phyloP scores from a whole-genome alignment of 2,888 invertebrate species.

The Maniola hyperantus region DNA sequence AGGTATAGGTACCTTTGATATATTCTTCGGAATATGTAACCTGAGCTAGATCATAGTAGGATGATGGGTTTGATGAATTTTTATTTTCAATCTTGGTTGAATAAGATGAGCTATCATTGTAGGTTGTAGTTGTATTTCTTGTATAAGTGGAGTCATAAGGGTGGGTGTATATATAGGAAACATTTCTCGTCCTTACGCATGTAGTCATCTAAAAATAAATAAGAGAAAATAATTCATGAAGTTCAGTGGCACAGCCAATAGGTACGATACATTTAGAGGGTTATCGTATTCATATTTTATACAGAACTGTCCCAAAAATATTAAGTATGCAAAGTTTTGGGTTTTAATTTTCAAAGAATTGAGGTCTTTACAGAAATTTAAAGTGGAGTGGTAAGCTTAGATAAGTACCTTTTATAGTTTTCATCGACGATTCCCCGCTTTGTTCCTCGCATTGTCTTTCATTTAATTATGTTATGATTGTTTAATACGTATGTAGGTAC shows the following conservation, averaged over 20 bases:
- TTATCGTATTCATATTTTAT: no score
- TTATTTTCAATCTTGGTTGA: slow-evolving; percentile 1
- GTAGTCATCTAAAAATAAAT: slow-evolving; percentile 8
- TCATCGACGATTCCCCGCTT: no score
- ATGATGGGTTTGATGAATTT: slow-evolving; percentile 2
- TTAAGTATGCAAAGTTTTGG: no score
- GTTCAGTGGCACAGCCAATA: neutral
- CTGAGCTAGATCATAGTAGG: neutral
- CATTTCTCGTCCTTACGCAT: neutral
- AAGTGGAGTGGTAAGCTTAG: neutral
- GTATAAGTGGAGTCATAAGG: neutral
- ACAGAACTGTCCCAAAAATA: no score
- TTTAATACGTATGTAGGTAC: no score
- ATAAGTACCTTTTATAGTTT: neutral
- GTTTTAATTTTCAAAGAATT: neutral
- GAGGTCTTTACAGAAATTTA: neutral
- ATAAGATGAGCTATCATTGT: neutral
- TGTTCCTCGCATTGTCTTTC: no score
- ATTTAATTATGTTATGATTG: no score
- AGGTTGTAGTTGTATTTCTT: neutral
- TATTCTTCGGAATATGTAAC: neutral
- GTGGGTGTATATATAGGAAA: neutral
- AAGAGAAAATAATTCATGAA: neutral
- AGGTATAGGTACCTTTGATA: neutral
- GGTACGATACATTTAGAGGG: no score